These are phyloP conservation scores for Tromatobia lineatoria DNA, from an alignment of 2,888 invertebrate genomes.

Conservation along the genomic window DNA sequence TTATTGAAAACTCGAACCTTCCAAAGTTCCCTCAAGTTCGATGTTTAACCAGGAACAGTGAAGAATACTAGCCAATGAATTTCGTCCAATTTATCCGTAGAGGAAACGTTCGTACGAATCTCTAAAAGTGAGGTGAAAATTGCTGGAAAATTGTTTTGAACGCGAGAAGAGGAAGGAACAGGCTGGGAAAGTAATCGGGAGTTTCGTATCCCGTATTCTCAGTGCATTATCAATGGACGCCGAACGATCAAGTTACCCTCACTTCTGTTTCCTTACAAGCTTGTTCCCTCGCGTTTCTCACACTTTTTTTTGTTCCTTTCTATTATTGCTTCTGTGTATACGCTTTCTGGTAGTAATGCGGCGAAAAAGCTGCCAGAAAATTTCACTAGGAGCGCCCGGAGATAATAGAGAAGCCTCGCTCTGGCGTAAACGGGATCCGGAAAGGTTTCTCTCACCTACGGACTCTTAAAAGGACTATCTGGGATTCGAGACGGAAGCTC, in stretches of 20 bases:
- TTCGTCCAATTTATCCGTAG: slow-evolving; percentile 2
- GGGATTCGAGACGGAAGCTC: slow-evolving; percentile 46
- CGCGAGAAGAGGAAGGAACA: background rate
- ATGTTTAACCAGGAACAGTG: background rate
- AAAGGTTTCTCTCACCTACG: slow-evolving; percentile 37
- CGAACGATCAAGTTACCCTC: slow-evolving; percentile 44
- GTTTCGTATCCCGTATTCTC: slow-evolving; percentile 38
- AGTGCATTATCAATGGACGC: slow-evolving; percentile 45
- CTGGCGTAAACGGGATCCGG: slow-evolving; percentile 38
- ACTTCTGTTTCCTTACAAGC: slow-evolving; percentile 3
- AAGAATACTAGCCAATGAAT: slow-evolving; percentile 27
- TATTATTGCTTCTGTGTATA: background rate
- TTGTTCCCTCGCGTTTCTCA: background rate
- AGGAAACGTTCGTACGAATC: slow-evolving; percentile 18
- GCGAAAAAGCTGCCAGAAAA: slow-evolving; percentile 40
- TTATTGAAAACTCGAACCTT: no score
- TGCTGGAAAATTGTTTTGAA: background rate
- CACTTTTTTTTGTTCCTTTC: background rate
- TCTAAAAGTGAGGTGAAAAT: slow-evolving; percentile 20
- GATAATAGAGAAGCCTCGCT: slow-evolving; percentile 6
- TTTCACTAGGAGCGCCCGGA: slow-evolving; percentile 4
- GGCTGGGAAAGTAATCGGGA: slow-evolving; percentile 17
- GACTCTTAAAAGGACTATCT: slow-evolving; percentile 38
- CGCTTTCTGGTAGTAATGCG: background rate
- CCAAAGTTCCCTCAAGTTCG: background rate